Base-by-base conservation (phyloP, 2,113 vertebrate genomes). In the Caloenas nicobarica region DNA sequence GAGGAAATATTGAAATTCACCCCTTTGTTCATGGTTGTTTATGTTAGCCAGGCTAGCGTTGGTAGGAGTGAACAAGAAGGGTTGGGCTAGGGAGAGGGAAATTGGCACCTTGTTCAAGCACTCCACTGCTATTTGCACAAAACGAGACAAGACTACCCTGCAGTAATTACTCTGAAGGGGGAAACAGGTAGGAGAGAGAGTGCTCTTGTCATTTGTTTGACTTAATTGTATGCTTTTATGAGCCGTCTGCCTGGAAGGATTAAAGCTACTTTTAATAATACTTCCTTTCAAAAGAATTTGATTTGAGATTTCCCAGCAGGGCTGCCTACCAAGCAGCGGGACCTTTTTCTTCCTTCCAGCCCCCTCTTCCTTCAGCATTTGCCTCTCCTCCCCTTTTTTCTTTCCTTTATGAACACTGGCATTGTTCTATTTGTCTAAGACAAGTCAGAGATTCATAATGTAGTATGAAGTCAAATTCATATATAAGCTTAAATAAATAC, bases 211-310 rank as follows among this genome's bases (percentile, higher is more conserved):
- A 96, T 97, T 97, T 98, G 96, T 97, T 98, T 97, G 98, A 97
- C 97, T 98, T 98, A 98, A 98, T 97, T 97, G 96, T 98, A 89
- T 97, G 97, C 97, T 98, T 98, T 98, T 98, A 98, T 96, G 94
- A 98, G 93, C 92, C 1, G 36, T 96, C 96, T 98, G 95, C 91
- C 97, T 98, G 93, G 93, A 98, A 97, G 95, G 97, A 98, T 98
- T 98, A 98, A 98, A 98, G 97, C 97, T 98, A 97, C 94, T 98
- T 98, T 98, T 97, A 98, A 98, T 98, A 98, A 98, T 91, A 96
- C 85, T 97, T 93, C 91, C 95, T 98, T 97, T 98, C 96, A 96
- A 95, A 97, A 94, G 95, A 98, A 97, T 97, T 96, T 97, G 97
- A 96, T 98, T 98, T 97, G 95, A 97, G 97, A 97, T 98, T 98